Base-by-base conservation (phyloP, 2,888 invertebrate genomes). In the Cloeon dipterum region DNA sequence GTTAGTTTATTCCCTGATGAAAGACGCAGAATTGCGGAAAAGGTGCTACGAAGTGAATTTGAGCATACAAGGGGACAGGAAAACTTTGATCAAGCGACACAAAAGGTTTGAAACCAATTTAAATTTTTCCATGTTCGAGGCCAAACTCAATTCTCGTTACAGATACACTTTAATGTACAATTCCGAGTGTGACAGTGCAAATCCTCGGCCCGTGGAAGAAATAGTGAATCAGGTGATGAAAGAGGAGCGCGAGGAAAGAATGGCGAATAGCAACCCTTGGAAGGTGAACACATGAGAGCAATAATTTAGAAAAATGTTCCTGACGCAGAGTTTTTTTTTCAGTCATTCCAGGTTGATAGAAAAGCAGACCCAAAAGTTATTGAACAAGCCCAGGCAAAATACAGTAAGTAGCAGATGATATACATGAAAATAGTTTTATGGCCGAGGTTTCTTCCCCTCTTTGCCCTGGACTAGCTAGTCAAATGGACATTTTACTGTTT, bases 1-100 rank as follows among this genome's bases (percentile, higher is more conserved):
- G 46, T 48, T 61, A 35, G 62, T 65, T 3, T 57, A 62, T 38
- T 51, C 48, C 43, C 44, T 65, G 32, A 54, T 65, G 54, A 55
- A 56, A 36, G 62, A 64, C 13, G 50, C 50, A 26, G 56, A 58
- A 26, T 42, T 65, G 34, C 52, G 53, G 23, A 59, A 56, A 39
- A 58, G 53, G 42, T 47, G 62, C 41, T 59, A 57, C 45, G 58
- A 62, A 34, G 46, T 56, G 33, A 60, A 61, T 4, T 48, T 65
- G n/a, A 52, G 54, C 16, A 44, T 51, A 1, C 49, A 55, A 19
- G 65, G 64, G 7, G 58, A 62, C 43, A 49, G 58, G 29, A 57
- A 50, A 43, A 42, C 49, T 3, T 42, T 61, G 26, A 53, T 56
- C 37, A 41, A 43, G 14, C 47, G 61, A 23, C 50, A 57, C 37